A percentile compares a stretch with the other conserved stretches of the same genome.
Evolutionary conservation across 2,888 invertebrate genomes (phyloP).

Genomic region (Byasa hedistus): DNA sequence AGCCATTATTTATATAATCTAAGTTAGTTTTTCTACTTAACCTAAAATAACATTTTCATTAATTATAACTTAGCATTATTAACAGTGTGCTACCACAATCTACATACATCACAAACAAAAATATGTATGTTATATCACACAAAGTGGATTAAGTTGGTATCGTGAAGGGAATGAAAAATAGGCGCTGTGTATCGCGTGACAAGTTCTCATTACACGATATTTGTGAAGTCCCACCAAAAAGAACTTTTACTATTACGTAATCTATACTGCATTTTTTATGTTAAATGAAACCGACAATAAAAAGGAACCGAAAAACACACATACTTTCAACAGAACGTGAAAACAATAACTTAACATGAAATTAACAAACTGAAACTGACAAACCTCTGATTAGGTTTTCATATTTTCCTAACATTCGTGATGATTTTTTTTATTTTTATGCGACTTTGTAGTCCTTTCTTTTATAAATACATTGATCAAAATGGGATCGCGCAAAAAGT

Average conservation of each 20-base stretch:
- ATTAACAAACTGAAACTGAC: neutral
- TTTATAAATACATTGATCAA: too few relatives aligned
- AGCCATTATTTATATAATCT: neutral
- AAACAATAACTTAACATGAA: neutral
- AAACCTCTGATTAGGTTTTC: neutral
- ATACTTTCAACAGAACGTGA: neutral
- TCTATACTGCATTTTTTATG: neutral
- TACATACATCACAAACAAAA: neutral
- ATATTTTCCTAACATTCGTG: neutral
- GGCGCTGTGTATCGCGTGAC: neutral
- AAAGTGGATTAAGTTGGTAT: slow-evolving; percentile 2
- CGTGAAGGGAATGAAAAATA: neutral
- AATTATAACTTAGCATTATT: neutral
- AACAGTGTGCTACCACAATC: neutral
- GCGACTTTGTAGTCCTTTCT: too few relatives aligned
- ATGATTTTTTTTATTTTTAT: too few relatives aligned
- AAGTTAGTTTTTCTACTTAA: neutral
- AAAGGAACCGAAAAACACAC: neutral
- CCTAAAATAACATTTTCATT: neutral
- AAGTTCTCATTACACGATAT: neutral
- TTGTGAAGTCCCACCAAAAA: neutral
- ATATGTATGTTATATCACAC: neutral
- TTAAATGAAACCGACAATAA: neutral
- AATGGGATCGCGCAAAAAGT: too few relatives aligned
- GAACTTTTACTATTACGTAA: neutral